Percentiles rank a stretch among this genome's conserved stretches.
Evolutionary conservation across 2,797 vertebrate genomes (phyloP).

Genomic region (Oreonectes daqikongensis): DNA sequence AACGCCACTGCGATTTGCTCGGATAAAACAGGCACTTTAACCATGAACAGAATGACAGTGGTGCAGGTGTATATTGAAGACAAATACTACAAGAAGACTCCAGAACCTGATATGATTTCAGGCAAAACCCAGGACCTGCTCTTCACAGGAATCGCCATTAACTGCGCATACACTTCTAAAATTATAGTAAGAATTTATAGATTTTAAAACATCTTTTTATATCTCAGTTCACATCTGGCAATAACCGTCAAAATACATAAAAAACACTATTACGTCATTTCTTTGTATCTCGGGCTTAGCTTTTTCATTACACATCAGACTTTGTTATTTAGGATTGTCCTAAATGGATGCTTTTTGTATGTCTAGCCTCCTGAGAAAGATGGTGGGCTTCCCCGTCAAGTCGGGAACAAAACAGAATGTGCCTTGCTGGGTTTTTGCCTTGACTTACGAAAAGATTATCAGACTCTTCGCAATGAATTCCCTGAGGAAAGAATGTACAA

Average conservation of each 20-base stretch:
- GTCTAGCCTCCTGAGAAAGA: slow-evolving; percentile 90
- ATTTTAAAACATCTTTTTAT: background rate
- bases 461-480: slow-evolving; percentile 82
- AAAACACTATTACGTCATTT: background rate
- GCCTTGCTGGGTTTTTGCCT: slow-evolving; percentile 89
- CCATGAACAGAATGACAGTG: slow-evolving; percentile 95
- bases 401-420: slow-evolving; percentile 98
- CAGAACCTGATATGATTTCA: slow-evolving; percentile 83
- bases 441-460: slow-evolving; percentile 88
- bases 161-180: slow-evolving; percentile 96
- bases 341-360: slow-evolving; percentile 3
- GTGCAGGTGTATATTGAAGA: slow-evolving; percentile 88
- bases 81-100: slow-evolving; percentile 85
- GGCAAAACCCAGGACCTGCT: slow-evolving; percentile 85
- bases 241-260: background rate
- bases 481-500: slow-evolving; percentile 95
- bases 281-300: background rate
- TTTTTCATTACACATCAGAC: background rate
- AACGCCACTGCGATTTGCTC: slow-evolving; percentile 98
- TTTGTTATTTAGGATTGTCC: background rate
- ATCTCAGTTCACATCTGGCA: background rate
- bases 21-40: slow-evolving; percentile 96
- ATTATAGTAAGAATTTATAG: slow-evolving; percentile 84
- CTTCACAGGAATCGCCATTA: slow-evolving; percentile 87
- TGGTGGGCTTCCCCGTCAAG: slow-evolving; percentile 89